Conservation (phyloP, 2,888 invertebrate genomes). For the Pinctada fucata region DNA sequence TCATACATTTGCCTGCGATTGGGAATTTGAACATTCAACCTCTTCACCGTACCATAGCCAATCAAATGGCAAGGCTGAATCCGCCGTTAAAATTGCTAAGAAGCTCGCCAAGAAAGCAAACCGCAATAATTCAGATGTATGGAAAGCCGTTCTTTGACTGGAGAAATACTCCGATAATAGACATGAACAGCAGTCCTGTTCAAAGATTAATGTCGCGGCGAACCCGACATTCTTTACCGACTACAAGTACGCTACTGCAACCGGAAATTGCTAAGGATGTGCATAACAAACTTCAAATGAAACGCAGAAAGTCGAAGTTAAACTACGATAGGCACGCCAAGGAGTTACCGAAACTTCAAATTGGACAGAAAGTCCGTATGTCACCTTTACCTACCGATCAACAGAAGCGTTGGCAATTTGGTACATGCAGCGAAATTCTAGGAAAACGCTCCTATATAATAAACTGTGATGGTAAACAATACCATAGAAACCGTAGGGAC, state of each 20-base stretch:
- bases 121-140: not conserved
- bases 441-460: slow-evolving; percentile 7
- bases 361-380: not conserved
- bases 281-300: not conserved
- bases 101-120: slow-evolving; percentile 9
- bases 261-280: too few relatives aligned
- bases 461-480: not conserved
- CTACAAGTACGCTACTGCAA: not conserved
- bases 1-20: slow-evolving; percentile 4
- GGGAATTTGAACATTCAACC: slow-evolving; percentile 23
- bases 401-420: not conserved
- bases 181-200: slow-evolving; percentile 17
- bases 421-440: slow-evolving; percentile 3
- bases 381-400: too few relatives aligned
- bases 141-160: slow-evolving; percentile 21
- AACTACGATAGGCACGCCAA: too few relatives aligned
- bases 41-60: slow-evolving; percentile 23
- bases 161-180: slow-evolving; percentile 20
- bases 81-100: slow-evolving; percentile 26
- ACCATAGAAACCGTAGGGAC: slow-evolving; percentile 1
- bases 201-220: slow-evolving; percentile 15
- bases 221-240: slow-evolving; percentile 4
- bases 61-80: too few relatives aligned
- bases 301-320: not conserved
- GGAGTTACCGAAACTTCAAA: not conserved